phyloP scores from a whole-genome alignment of 1,140 invertebrate genomes.

The Tetramorium simillimum region DNA sequence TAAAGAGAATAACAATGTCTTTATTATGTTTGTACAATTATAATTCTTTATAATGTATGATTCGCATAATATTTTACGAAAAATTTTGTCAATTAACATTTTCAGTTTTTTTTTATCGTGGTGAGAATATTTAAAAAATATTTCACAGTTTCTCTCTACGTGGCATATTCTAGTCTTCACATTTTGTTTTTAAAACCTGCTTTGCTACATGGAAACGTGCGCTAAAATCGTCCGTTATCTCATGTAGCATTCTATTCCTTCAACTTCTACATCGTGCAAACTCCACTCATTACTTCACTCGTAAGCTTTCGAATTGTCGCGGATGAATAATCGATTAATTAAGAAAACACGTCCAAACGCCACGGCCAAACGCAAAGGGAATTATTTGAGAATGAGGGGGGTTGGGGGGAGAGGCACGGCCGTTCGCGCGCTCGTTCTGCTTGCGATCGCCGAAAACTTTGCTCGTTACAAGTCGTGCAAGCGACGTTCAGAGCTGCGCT shows the following conservation, averaged over 20 bases:
- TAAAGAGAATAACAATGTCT: not conserved
- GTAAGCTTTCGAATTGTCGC: constrained; percentile 17
- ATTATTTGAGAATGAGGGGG: constrained; percentile 26
- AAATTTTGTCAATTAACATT: constrained; percentile 10
- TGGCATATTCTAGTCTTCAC: not conserved
- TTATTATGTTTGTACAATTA: not conserved
- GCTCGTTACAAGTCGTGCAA: constrained; percentile 35
- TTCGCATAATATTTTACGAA: not conserved
- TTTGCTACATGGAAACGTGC: not conserved
- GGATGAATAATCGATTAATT: constrained; percentile 49
- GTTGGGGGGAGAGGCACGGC: not conserved
- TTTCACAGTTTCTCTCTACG: not conserved
- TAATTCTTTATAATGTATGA: not conserved
- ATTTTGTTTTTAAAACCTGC: constrained; percentile 19
- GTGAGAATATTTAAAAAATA: not conserved
- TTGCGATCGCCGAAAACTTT: constrained; percentile 47
- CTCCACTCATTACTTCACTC: not conserved
- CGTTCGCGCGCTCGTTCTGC: constrained; percentile 26
- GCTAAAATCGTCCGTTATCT: not conserved
- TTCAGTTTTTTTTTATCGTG: not conserved
- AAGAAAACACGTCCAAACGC: constrained; percentile 13
- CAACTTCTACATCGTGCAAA: not conserved
- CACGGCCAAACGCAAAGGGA: not conserved
- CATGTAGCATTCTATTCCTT: not conserved
- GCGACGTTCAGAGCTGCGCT: not conserved